Conservation (phyloP, 2,113 vertebrate species). For the Chaetops frenatus region DNA sequence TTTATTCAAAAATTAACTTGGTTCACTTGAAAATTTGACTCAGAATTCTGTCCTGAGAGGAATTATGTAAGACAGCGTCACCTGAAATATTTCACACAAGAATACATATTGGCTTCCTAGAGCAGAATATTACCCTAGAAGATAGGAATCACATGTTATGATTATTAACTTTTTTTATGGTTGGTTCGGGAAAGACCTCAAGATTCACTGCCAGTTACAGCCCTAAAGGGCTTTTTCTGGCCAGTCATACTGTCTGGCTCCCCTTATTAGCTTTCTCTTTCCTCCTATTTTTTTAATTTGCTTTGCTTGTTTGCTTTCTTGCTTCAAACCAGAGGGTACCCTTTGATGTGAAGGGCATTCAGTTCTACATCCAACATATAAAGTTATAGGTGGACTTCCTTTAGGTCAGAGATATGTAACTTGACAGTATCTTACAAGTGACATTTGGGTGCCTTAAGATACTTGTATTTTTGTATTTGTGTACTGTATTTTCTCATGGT, state of each 20-base stretch:
- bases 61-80: background rate
- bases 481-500: background rate
- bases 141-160: background rate
- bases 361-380: background rate
- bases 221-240: constrained; percentile 12
- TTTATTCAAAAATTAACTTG: background rate
- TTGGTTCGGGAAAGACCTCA: background rate
- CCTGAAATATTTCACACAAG: background rate
- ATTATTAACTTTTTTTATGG: background rate
- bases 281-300: constrained; percentile 23
- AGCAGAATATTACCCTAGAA: background rate
- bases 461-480: background rate
- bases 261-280: constrained; percentile 40
- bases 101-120: background rate
- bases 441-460: background rate
- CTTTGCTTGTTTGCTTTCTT: background rate
- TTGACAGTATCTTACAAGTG: background rate
- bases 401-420: background rate
- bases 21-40: background rate
- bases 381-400: background rate
- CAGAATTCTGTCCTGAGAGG: background rate
- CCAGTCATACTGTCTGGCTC: constrained; percentile 16
- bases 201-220: background rate
- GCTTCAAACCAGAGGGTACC: background rate
- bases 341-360: constrained; percentile 32